Conservation (phyloP, 2,113 vertebrate species). For the Xiphophorus hellerii region DNA sequence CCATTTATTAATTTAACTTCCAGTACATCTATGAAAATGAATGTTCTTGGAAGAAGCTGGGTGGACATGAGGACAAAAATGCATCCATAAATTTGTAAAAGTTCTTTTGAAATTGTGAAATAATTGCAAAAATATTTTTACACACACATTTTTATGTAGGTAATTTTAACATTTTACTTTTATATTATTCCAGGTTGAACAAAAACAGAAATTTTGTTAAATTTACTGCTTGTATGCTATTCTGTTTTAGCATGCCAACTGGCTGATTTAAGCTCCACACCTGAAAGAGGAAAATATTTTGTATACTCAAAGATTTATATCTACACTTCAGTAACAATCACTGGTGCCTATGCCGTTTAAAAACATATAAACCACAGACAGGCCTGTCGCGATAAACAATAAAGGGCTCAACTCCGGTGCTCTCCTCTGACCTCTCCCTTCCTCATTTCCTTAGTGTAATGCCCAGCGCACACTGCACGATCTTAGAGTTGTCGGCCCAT, state of each 20-base stretch:
- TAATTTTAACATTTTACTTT: background rate
- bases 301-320: background rate
- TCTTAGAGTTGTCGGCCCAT: too few relatives aligned
- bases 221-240: background rate
- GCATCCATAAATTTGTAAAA: background rate
- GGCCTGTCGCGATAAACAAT: too few relatives aligned
- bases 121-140: background rate
- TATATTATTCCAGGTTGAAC: background rate
- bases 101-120: background rate
- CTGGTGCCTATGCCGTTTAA: background rate
- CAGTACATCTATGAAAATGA: too few relatives aligned
- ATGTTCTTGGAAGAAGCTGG: too few relatives aligned
- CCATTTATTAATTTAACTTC: too few relatives aligned
- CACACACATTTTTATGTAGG: background rate
- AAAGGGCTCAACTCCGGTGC: too few relatives aligned
- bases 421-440: too few relatives aligned
- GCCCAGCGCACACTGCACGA: too few relatives aligned
- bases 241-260: background rate
- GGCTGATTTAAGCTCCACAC: background rate
- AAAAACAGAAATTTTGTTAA: background rate
- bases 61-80: background rate
- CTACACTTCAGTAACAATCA: background rate
- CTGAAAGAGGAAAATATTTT: background rate
- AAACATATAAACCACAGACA: too few relatives aligned
- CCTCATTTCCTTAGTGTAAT: too few relatives aligned